A percentile compares a stretch with the other conserved stretches of the same genome.
These are phyloP conservation scores for Drosophila differens DNA, from an alignment of 2,888 invertebrate species.

Conservation along the genomic window DNA sequence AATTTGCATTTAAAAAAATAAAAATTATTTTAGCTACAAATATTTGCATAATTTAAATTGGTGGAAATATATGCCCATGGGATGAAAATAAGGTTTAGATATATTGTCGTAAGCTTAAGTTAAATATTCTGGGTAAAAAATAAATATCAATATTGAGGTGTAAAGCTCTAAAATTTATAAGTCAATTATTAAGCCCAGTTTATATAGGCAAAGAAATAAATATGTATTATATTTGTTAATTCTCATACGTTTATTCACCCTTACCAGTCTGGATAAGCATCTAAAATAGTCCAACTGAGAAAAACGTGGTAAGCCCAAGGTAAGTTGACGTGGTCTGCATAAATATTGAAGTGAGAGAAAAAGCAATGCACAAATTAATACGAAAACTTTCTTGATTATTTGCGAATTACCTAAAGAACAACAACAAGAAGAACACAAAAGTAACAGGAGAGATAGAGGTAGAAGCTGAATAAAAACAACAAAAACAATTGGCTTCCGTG, in stretches of 20 bases:
- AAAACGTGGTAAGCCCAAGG: slow-evolving; percentile 9
- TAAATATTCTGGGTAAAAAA: not conserved
- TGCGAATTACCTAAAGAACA: slow-evolving; percentile 71
- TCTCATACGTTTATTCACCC: not conserved
- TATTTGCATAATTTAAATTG: slow-evolving; percentile 45
- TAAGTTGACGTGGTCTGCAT: slow-evolving; percentile 67
- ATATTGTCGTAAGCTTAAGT: not conserved
- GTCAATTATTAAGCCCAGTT: not conserved
- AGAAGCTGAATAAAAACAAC: slow-evolving; percentile 24
- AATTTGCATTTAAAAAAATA: slow-evolving; percentile 54
- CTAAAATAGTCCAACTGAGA: slow-evolving; percentile 8
- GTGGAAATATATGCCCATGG: slow-evolving; percentile 7
- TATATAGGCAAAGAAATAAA: not conserved
- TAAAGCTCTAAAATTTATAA: not conserved
- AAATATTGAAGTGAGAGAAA: slow-evolving; percentile 58
- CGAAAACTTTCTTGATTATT: slow-evolving; percentile 79
- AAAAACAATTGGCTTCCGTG: slow-evolving; percentile 59
- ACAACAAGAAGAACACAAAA: slow-evolving; percentile 25
- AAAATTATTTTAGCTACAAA: not conserved
- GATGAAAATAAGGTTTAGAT: not conserved
- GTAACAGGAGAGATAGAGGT: slow-evolving; percentile 13
- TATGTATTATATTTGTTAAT: not conserved
- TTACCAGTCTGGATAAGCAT: not conserved
- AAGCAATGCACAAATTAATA: slow-evolving; percentile 66
- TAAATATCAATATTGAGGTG: not conserved